These are phyloP conservation scores for Trematomus loennbergii DNA, from an alignment of 2,113 vertebrate genomes.

Conservation along the genomic window DNA sequence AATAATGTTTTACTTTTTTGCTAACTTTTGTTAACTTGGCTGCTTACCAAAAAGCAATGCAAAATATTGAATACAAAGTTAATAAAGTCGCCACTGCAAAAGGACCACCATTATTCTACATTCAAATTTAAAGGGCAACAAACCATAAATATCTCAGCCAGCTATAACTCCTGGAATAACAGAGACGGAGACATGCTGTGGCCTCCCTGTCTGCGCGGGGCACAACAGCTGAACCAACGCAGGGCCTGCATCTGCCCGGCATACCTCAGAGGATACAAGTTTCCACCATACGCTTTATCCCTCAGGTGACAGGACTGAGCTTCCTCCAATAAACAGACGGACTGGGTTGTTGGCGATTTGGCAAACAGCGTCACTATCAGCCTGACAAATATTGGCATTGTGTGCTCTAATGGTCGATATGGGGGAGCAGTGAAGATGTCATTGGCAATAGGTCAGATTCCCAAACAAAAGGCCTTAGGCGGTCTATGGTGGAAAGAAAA, in stretches of 20 bases:
- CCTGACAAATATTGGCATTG: constrained; percentile 13
- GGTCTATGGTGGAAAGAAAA: background rate
- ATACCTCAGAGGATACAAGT: constrained; percentile 56
- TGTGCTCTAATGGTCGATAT: constrained; percentile 44
- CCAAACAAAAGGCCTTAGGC: constrained; percentile 39
- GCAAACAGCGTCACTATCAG: constrained; percentile 18
- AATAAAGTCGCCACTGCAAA: constrained; percentile 2
- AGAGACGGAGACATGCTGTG: constrained; percentile 41
- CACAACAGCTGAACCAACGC: constrained; percentile 66
- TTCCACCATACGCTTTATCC: constrained; percentile 56
- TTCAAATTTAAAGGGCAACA: constrained; percentile 44
- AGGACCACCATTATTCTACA: constrained; percentile 17
- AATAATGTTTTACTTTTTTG: background rate
- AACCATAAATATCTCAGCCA: constrained; percentile 51
- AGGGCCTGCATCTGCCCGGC: constrained; percentile 42
- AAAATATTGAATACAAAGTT: constrained; percentile 16
- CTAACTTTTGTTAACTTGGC: background rate
- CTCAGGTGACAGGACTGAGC: constrained; percentile 62
- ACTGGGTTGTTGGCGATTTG: constrained; percentile 3
- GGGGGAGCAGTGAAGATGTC: constrained; percentile 45
- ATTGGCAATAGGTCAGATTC: constrained; percentile 48
- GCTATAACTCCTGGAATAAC: constrained; percentile 58
- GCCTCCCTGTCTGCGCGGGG: constrained; percentile 43
- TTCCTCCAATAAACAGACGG: constrained; percentile 11
- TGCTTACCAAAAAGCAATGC: constrained; percentile 11